Percentiles rank a stretch among this genome's conserved stretches.
phyloP scores from a whole-genome alignment of 2,113 vertebrate species.

The Ginglymostoma cirratum region DNA sequence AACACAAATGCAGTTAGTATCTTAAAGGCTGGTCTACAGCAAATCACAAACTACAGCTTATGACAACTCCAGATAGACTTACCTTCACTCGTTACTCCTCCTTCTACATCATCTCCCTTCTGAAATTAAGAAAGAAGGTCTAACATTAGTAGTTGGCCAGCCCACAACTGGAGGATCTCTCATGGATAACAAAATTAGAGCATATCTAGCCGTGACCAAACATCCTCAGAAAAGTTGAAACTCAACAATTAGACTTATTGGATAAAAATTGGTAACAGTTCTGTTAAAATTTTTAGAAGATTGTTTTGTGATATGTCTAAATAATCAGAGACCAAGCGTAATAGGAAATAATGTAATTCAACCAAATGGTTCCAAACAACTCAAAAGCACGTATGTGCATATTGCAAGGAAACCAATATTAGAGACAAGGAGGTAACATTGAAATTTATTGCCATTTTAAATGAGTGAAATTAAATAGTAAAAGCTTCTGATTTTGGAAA shows the following conservation, averaged over 20 bases:
- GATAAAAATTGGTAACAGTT: neutral
- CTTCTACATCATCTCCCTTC: conserved; percentile 86
- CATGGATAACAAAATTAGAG: neutral
- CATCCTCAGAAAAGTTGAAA: neutral
- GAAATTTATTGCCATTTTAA: neutral
- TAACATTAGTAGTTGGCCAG: neutral
- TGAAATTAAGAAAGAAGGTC: conserved; percentile 52
- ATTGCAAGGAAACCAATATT: neutral
- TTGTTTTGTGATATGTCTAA: neutral
- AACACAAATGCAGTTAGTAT: conserved; percentile 1
- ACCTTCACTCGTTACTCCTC: conserved; percentile 98
- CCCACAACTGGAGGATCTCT: neutral
- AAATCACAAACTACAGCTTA: neutral
- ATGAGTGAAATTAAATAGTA: neutral
- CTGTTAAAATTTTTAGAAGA: neutral
- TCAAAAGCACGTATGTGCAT: neutral
- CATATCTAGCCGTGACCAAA: neutral
- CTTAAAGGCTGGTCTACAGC: neutral
- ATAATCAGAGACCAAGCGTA: too few relatives aligned
- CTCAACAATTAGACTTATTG: neutral
- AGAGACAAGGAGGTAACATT: neutral
- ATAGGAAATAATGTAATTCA: neutral
- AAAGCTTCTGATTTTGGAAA: neutral
- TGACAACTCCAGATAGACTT: conserved; percentile 36
- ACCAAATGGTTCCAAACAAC: neutral